These are phyloP conservation scores for Aptenodytes patagonicus DNA, from an alignment of 2,113 vertebrate genomes.

Conservation along the genomic window DNA sequence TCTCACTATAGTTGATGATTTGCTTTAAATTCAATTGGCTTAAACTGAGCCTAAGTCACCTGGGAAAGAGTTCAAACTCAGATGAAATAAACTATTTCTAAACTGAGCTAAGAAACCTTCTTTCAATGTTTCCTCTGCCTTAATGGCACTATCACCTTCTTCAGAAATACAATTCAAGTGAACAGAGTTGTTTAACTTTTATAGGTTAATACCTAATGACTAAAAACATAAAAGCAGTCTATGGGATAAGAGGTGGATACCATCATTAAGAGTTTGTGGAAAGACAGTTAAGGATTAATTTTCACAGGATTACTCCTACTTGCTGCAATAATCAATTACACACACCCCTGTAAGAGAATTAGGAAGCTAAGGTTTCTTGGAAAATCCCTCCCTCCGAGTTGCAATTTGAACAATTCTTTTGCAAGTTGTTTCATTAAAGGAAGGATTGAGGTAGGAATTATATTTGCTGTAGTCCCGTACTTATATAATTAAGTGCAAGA, in stretches of 20 bases:
- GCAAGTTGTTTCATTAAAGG: background rate
- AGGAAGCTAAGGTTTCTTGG: background rate
- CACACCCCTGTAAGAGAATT: background rate
- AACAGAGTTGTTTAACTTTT: background rate
- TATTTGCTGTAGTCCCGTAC: background rate
- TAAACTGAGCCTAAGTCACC: background rate
- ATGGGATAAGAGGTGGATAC: background rate
- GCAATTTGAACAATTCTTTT: background rate
- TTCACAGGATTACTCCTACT: background rate
- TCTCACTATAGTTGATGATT: background rate
- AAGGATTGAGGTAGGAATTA: background rate
- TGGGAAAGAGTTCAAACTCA: background rate
- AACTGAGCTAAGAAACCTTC: background rate
- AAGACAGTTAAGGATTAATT: background rate
- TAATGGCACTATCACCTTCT: background rate
- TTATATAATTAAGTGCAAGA: background rate
- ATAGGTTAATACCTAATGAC: background rate
- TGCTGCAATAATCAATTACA: background rate
- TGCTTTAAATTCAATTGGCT: background rate
- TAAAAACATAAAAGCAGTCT: background rate
- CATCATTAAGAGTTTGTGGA: background rate
- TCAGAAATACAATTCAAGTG: background rate
- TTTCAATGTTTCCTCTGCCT: background rate
- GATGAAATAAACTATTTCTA: background rate
- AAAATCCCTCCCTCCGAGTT: background rate